A percentile compares a stretch with the other conserved stretches of the same genome.
phyloP scores from a whole-genome alignment of 2,888 invertebrate species.

The Lasioglossum pauxillum region DNA sequence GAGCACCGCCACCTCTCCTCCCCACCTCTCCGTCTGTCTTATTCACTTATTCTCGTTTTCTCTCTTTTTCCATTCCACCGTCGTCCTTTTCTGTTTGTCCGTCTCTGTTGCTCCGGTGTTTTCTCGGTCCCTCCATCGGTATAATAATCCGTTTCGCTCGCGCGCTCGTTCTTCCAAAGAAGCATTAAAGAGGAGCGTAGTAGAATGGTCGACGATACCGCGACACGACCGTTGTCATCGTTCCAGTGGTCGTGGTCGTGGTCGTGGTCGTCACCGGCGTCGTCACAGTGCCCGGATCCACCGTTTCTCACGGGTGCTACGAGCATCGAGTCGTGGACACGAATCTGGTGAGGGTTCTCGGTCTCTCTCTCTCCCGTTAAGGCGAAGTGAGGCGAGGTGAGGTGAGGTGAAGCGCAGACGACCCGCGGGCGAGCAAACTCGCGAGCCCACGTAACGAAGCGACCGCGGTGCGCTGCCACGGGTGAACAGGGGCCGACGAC shows the following conservation, averaged over 20 bases:
- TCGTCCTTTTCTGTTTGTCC: constrained; percentile 19
- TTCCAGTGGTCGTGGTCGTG: constrained; percentile 38
- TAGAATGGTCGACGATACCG: constrained; percentile 67
- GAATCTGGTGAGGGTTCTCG: constrained; percentile 24
- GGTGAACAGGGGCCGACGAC: constrained; percentile 22
- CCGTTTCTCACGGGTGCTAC: constrained; percentile 13
- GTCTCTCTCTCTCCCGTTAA: neutral
- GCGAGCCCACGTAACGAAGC: constrained; percentile 19
- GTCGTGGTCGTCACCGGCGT: constrained; percentile 31
- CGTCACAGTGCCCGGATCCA: constrained; percentile 27
- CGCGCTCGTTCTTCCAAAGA: constrained; percentile 27
- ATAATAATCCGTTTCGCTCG: constrained; percentile 20
- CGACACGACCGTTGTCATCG: constrained; percentile 58
- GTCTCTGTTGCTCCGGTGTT: constrained; percentile 17
- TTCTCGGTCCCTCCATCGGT: neutral
- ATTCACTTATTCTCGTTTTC: constrained; percentile 39
- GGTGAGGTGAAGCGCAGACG: neutral
- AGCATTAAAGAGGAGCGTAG: constrained; percentile 56
- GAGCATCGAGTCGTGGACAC: neutral
- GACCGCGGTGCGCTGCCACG: constrained; percentile 20
- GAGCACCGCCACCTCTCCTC: constrained; percentile 6
- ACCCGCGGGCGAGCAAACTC: neutral
- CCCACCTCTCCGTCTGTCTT: constrained; percentile 16
- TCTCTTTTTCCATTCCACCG: constrained; percentile 44
- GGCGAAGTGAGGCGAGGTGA: neutral